Base-by-base conservation (phyloP, 2,888 invertebrate genomes). In the Gortyna flavago region DNA sequence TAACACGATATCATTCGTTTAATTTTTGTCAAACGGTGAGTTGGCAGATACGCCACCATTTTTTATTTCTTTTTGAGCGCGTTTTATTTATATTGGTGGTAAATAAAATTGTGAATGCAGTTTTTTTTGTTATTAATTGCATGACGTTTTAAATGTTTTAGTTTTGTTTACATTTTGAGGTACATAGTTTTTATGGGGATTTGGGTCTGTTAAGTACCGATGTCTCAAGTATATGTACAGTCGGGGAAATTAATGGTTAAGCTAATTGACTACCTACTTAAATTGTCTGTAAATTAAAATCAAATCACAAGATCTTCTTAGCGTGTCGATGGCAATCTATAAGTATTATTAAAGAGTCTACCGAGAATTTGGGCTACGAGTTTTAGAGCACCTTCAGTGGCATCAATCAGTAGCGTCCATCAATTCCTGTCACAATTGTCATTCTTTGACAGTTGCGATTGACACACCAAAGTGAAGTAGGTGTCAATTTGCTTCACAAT, bases 11-110 rank as follows among this genome's bases (percentile, higher is more conserved):
- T 35, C 38, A 51, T 75, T 68, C 69, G 69, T 75, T 75, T 72
- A 75, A 75, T 75, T 82, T 82, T 72, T 82, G 83, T 72, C 75
- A 82, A 75, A 75, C 54, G 35, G 1, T 32, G 48, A 70, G 73
- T 75, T 82, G 32, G 44, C 69, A 75, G 72, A 75, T 66, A 62
- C 61, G 79, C 48, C 69, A 4, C 7, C 9, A 13, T 61, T 78
- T 81, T 81, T 75, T 69, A 67, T 70, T 78, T 75, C 29, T 65
- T 57, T 74, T 65, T 38, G 21, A 44, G 11, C 51, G 61, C 41
- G 13, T 32, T 78, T 78, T 78, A 65, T 74, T 74, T 72, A 59
- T 62, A 74, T 75, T 51, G n/a, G 25, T 21, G 38, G 72, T 41
- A 73, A 77, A 70, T 81, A 64, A 68, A 67, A 77, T 71, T 32